Evolutionary conservation across 1,140 invertebrate genomes (phyloP).

Genomic region (Cydia amplana): DNA sequence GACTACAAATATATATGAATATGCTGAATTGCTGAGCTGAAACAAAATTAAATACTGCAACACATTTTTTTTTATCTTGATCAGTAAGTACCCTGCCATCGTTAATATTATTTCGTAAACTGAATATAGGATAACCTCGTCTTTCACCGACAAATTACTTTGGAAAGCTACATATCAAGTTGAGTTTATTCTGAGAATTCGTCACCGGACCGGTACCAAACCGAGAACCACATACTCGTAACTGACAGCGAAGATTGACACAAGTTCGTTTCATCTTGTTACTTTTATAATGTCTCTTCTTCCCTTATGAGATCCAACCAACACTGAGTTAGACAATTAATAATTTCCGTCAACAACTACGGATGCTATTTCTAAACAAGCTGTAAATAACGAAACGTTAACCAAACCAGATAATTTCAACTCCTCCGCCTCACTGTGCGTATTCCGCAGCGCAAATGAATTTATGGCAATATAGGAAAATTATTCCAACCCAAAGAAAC

Average conservation of each 20-base stretch:
- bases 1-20: too few species aligned
- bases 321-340: too few species aligned
- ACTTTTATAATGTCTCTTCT: too few species aligned
- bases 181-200: neutral
- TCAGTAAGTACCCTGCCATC: neutral
- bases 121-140: neutral
- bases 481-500: conserved; percentile 33
- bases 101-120: neutral
- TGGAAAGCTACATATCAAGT: neutral
- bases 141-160: neutral
- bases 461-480: conserved; percentile 31
- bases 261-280: too few species aligned
- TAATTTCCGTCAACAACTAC: too few species aligned
- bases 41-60: neutral
- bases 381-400: neutral
- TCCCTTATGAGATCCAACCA: too few species aligned
- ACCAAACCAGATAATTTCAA: conserved; percentile 3
- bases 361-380: too few species aligned
- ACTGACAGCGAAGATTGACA: too few species aligned
- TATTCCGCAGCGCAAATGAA: conserved; percentile 7
- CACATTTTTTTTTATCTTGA: neutral
- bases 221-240: too few species aligned
- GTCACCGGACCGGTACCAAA: neutral
- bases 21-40: too few species aligned
- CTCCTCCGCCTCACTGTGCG: conserved; percentile 12